Evolutionary conservation across 2,888 invertebrate genomes (phyloP), one percentile per base, ranked within the genome.

Genomic region (Lottia gigantea): DNA sequence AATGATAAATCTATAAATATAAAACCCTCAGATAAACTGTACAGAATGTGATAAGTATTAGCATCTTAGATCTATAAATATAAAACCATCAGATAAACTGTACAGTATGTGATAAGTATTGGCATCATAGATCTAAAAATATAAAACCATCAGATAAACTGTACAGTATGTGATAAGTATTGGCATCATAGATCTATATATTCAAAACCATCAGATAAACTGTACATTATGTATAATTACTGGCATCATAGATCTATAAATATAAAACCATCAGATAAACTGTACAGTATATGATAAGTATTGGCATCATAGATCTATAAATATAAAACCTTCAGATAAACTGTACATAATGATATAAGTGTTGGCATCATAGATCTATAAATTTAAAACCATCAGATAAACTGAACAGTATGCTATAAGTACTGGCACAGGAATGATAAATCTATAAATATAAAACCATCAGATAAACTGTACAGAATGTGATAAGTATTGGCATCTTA

Each of bases 301-400:
- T 77, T 74, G 3, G 81, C 68, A 66, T 79, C 80, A 70, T 80
- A 85, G 40, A 87, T 80, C 87, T 87, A 74, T 31, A 77, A 76
- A 69, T 31, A 31, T 31, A 31, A 31, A 31, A 31, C 31, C n/a
- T 75, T 85, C 84, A n/a, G 78, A 75, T n/a, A 87, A 80, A 61
- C 78, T 81, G 76, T 86, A 81, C 49, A 85, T 55, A 68, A 79
- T 80, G 73, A 82, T 77, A 45, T 81, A 79, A 12, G 78, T 82
- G 68, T 77, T 74, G 3, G 82, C 69, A 66, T n/a, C n/a, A n/a
- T 79, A 85, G 45, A 87, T 79, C 87, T 87, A 74, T 40, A 76
- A 31, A 31, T 31, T 4, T 31, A 31, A 31, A 31, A 31, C n/a
- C 31, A 31, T 31, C 31, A 31, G 31, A 31, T 31, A 31, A 31